phyloP scores from a whole-genome alignment of 2,113 vertebrate genomes.

The Ammodytes dubius region DNA sequence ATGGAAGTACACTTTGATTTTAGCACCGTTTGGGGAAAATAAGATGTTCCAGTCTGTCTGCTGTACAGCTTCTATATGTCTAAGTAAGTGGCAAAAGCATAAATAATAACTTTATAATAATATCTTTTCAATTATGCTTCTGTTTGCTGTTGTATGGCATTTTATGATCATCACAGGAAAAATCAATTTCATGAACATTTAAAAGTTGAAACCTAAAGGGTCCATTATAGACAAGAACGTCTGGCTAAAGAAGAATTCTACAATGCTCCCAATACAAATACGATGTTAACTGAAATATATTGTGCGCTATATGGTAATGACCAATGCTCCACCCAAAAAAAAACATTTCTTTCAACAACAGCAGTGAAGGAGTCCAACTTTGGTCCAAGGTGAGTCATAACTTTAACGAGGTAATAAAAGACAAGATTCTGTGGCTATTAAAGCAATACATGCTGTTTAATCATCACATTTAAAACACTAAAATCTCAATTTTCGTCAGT shows the following conservation, averaged over 20 bases:
- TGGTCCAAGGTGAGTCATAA: conserved; percentile 15
- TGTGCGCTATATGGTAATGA: not conserved
- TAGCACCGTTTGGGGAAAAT: not conserved
- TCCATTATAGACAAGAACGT: not conserved
- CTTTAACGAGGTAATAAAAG: conserved; percentile 46
- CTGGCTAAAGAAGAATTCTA: not conserved
- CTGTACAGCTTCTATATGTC: too few relatives aligned
- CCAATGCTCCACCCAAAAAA: not conserved
- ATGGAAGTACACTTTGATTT: too few relatives aligned
- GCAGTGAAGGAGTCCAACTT: conserved; percentile 6
- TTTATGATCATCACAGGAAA: too few relatives aligned
- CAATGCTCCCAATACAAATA: not conserved
- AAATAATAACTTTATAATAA: too few relatives aligned
- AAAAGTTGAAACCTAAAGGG: too few relatives aligned
- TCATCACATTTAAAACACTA: conserved; percentile 5
- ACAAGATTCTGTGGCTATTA: conserved; percentile 37
- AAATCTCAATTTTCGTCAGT: conserved; percentile 26
- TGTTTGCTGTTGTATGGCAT: too few relatives aligned
- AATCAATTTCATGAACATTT: too few relatives aligned
- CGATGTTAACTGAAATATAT: not conserved
- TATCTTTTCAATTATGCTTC: too few relatives aligned
- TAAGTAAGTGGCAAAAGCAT: too few relatives aligned
- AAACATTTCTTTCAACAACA: not conserved
- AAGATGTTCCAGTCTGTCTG: not conserved
- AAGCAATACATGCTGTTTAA: conserved; percentile 47